A percentile compares a stretch with the other conserved stretches of the same genome.
phyloP scores from a whole-genome alignment of 2,113 vertebrate species.

The Ptilonorhynchus violaceus region DNA sequence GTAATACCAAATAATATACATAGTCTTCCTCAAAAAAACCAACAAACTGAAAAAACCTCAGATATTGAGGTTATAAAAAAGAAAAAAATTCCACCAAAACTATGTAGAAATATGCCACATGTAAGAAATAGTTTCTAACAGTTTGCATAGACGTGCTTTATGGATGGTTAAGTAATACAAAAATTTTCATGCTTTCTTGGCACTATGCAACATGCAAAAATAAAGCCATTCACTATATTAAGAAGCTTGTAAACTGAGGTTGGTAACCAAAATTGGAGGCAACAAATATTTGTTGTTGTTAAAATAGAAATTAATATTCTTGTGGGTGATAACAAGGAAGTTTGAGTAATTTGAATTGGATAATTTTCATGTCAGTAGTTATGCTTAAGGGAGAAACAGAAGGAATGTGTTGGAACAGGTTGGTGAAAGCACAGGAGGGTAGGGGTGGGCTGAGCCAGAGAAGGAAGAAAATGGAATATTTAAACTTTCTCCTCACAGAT shows the following conservation, averaged over 20 bases:
- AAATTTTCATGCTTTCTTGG: background rate
- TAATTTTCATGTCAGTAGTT: background rate
- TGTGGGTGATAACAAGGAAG: background rate
- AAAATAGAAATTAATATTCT: background rate
- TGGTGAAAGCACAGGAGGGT: background rate
- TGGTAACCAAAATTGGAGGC: background rate
- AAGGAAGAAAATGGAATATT: background rate
- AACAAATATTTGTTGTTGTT: background rate
- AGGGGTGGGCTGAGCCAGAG: background rate
- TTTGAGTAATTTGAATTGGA: background rate
- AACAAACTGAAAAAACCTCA: background rate
- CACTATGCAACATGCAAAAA: background rate
- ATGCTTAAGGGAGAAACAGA: background rate
- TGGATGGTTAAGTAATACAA: background rate
- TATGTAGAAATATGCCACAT: background rate
- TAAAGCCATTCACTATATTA: background rate
- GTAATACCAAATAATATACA: background rate
- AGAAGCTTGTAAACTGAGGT: background rate
- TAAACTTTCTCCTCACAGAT: background rate
- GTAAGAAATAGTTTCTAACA: background rate
- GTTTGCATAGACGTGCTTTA: background rate
- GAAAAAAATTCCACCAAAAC: background rate
- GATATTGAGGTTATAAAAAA: background rate
- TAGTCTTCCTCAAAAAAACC: background rate
- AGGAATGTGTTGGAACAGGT: background rate